Conservation (phyloP, 2,113 vertebrate genomes). For the Panthera leo region DNA sequence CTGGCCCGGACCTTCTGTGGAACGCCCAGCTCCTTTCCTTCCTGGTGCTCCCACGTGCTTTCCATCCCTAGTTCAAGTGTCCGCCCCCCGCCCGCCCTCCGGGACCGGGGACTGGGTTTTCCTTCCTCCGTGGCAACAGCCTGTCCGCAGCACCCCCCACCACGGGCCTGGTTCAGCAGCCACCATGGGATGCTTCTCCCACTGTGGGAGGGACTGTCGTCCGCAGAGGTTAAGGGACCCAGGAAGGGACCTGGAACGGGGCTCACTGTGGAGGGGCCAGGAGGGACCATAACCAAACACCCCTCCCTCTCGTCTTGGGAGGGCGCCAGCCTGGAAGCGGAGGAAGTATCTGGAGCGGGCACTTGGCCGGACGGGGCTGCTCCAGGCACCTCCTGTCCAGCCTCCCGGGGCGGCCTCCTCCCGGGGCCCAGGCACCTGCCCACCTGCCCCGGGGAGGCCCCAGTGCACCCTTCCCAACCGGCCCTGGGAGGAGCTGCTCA, state of each 20-base stretch:
- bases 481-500: not conserved
- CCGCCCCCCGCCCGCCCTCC: not conserved
- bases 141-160: accelerated
- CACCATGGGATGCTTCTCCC: not conserved
- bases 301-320: not conserved
- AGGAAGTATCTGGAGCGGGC: not conserved
- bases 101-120: accelerated
- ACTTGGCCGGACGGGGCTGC: not conserved
- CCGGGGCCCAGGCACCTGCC: not conserved
- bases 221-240: not conserved
- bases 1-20: accelerated
- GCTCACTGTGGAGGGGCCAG: accelerated
- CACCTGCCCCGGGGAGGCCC: not conserved
- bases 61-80: not conserved
- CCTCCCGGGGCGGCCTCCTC: no score
- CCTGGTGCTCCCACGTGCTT: accelerated
- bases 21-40: accelerated
- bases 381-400: not conserved
- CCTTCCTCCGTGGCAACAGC: not conserved
- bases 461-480: no score
- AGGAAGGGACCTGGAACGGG: not conserved
- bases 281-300: no score
- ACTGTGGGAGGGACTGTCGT: not conserved
- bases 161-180: no score
- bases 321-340: not conserved